These are phyloP conservation scores for Pachyseris speciosa DNA, from an alignment of 64 coral and sea anemone genomes.

Conservation along the genomic window DNA sequence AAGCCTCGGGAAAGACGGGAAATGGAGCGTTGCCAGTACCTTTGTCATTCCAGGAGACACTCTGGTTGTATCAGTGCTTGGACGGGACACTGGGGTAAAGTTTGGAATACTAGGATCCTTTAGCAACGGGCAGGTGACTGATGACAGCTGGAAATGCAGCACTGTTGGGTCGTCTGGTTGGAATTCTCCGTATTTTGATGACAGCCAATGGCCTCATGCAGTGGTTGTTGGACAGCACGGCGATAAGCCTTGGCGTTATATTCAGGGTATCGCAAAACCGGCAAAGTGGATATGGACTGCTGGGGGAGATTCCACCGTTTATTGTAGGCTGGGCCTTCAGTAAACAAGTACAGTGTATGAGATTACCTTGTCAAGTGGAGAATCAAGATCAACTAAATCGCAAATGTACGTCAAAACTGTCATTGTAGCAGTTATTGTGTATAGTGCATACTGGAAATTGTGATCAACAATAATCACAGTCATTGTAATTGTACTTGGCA, in stretches of 20 bases:
- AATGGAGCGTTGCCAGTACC: background rate
- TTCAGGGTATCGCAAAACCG: background rate
- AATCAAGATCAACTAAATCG: no score
- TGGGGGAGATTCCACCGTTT: background rate
- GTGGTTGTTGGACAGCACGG: background rate
- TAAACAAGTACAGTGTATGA: background rate
- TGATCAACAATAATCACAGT: no score
- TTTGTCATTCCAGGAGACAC: background rate
- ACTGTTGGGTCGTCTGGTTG: background rate
- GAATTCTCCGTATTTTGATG: constrained; percentile 10
- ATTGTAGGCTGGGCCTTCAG: background rate
- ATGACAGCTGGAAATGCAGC: no score
- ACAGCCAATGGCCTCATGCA: background rate
- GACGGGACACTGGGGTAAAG: no score
- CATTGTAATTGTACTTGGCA: no score
- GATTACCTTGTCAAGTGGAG: no score
- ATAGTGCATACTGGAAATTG: no score
- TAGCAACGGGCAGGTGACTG: constrained; percentile 41
- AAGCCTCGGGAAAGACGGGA: background rate
- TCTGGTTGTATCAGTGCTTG: background rate
- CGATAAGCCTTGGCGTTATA: background rate
- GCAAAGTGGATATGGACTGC: constrained; percentile 6
- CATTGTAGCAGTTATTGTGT: no score
- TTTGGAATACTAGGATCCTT: constrained; percentile 43
- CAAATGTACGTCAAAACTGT: no score